Conservation (phyloP, 2,113 vertebrate species). For the Pomatostomus ruficeps region DNA sequence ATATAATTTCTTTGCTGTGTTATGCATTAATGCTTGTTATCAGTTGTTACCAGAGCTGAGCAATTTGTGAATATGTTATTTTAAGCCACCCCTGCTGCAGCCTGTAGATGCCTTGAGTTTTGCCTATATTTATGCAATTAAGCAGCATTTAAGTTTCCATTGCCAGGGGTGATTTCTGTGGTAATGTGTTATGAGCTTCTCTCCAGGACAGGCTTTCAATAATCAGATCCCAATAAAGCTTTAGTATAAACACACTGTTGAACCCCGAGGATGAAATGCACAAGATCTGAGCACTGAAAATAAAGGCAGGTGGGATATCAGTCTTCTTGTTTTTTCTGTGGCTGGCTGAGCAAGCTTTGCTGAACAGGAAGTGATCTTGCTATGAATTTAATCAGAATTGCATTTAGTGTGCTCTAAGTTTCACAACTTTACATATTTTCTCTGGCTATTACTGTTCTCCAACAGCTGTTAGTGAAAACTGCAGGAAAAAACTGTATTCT, state of each 20-base stretch:
- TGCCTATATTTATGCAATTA: neutral
- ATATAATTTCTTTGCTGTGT: neutral
- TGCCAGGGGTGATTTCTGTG: neutral
- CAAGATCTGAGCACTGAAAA: neutral
- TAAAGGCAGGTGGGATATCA: neutral
- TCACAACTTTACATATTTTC: neutral
- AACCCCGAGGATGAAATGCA: neutral
- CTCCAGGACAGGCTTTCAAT: neutral
- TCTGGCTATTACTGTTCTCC: neutral
- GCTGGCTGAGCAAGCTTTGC: neutral
- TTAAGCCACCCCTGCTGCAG: neutral
- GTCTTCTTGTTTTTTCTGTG: neutral
- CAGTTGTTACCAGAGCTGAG: neutral
- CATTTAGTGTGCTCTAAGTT: neutral
- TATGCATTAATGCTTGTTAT: neutral
- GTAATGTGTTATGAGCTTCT: neutral
- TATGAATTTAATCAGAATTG: neutral
- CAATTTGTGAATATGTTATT: neutral
- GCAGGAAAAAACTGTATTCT: neutral
- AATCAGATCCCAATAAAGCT: neutral
- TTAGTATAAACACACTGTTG: neutral
- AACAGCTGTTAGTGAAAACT: neutral
- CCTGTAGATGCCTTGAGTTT: neutral
- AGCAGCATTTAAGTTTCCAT: neutral
- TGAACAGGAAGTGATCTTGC: neutral